These are phyloP conservation scores for Taphrorychus bicolor DNA, from an alignment of 2,888 invertebrate species.

Conservation along the genomic window DNA sequence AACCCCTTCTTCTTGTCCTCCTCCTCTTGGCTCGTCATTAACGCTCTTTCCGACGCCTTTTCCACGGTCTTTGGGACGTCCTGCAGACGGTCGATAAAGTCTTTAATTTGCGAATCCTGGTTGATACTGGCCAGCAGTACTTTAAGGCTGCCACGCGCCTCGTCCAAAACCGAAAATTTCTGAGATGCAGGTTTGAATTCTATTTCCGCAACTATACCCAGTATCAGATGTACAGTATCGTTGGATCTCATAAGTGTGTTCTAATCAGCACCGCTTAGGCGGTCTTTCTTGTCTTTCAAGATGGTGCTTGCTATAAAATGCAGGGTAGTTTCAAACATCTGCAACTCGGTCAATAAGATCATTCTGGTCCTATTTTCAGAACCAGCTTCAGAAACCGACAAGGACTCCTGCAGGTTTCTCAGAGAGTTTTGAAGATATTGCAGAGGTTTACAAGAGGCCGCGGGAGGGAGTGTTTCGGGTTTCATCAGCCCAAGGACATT, in stretches of 20 bases:
- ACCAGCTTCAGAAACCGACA: conserved; percentile 45
- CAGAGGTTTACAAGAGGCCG: conserved; percentile 44
- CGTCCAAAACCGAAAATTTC: conserved; percentile 40
- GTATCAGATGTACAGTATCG: conserved; percentile 51
- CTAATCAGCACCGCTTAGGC: conserved; percentile 52
- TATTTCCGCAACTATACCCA: conserved; percentile 46
- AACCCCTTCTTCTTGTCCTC: conserved; percentile 35
- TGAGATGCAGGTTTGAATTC: conserved; percentile 35
- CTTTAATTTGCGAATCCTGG: conserved; percentile 57
- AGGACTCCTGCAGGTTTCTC: conserved; percentile 52
- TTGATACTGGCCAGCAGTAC: conserved; percentile 54
- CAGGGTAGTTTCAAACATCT: conserved; percentile 54
- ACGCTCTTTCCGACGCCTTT: conserved; percentile 49
- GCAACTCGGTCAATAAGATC: conserved; percentile 51
- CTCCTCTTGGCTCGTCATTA: conserved; percentile 41
- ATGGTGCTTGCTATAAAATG: conserved; percentile 54
- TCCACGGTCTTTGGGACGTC: conserved; percentile 53
- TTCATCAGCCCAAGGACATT: conserved; percentile 41
- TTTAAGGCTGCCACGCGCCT: conserved; percentile 44
- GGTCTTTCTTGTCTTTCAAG: conserved; percentile 53
- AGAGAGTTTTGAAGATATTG: conserved; percentile 50
- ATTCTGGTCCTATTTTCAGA: conserved; percentile 49
- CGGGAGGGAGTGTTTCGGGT: conserved; percentile 40
- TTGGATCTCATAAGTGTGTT: conserved; percentile 52
- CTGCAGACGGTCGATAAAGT: conserved; percentile 57